A percentile compares a stretch with the other conserved stretches of the same genome.
Evolutionary conservation across 2,888 invertebrate species (phyloP).

Genomic region (Drosophila stalkeri): DNA sequence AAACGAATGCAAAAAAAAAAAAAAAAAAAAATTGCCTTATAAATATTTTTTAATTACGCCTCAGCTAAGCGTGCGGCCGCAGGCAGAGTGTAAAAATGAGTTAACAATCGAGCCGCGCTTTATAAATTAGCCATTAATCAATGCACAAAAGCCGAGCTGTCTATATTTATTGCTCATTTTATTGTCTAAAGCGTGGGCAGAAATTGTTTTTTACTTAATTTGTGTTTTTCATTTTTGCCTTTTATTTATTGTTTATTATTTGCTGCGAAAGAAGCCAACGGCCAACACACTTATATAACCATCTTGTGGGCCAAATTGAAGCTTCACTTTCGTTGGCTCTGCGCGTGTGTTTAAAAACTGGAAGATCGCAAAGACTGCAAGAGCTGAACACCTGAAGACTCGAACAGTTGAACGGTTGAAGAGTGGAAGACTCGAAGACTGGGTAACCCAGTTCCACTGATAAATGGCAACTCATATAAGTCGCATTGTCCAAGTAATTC

Average conservation of each 20-base stretch:
- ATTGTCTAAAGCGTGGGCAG: slow-evolving; percentile 64
- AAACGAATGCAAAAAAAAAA: slow-evolving; percentile 50
- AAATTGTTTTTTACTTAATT: slow-evolving; percentile 54
- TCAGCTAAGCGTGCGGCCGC: slow-evolving; percentile 63
- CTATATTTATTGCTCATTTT: slow-evolving; percentile 52
- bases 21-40: slow-evolving; percentile 43
- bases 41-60: slow-evolving; percentile 67
- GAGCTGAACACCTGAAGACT: slow-evolving; percentile 9
- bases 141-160: slow-evolving; percentile 56
- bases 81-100: slow-evolving; percentile 69
- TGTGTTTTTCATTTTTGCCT: slow-evolving; percentile 23
- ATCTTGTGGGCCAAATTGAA: slow-evolving; percentile 45
- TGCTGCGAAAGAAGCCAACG: slow-evolving; percentile 30
- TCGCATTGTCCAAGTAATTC: slow-evolving; percentile 61
- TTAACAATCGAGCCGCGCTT: slow-evolving; percentile 61
- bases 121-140: slow-evolving; percentile 79
- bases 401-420: slow-evolving; percentile 21
- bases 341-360: slow-evolving; percentile 18
- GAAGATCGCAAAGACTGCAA: slow-evolving; percentile 3
- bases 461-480: slow-evolving; percentile 64
- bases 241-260: slow-evolving; percentile 33
- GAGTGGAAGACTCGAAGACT: slow-evolving; percentile 44
- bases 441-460: slow-evolving; percentile 75
- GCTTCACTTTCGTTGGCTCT: slow-evolving; percentile 61
- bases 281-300: slow-evolving; percentile 64